phyloP scores from a whole-genome alignment of 2,113 vertebrate genomes.

The Pagrus major region DNA sequence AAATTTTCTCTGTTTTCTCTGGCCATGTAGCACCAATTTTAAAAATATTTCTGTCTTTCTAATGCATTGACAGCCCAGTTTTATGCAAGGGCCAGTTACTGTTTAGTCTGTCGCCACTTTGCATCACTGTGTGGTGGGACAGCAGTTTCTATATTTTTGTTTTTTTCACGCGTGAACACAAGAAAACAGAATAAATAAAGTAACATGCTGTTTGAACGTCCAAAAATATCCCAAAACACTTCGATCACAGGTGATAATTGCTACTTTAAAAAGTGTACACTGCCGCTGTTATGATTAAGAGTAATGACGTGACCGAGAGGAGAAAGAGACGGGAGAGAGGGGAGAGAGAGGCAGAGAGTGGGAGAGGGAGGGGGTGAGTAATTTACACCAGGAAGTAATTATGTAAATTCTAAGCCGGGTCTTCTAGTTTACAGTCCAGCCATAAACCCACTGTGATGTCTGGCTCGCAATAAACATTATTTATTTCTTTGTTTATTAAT shows the following conservation, averaged over 20 bases:
- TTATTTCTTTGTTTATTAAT: conserved; percentile 81
- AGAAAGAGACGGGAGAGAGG: neutral
- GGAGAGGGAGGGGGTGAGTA: conserved; percentile 51
- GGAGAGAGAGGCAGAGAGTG: conserved; percentile 15
- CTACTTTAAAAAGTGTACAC: neutral
- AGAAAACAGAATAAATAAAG: neutral
- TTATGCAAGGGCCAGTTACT: too few relatives aligned
- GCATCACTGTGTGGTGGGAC: too few relatives aligned
- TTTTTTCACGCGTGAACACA: neutral
- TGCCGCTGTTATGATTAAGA: conserved; percentile 2
- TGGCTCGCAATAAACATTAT: conserved; percentile 79
- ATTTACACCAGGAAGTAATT: conserved; percentile 83
- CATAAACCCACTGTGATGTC: conserved; percentile 79
- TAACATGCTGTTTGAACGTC: neutral
- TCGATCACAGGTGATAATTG: neutral
- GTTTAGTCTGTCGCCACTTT: too few relatives aligned
- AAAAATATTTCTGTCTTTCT: too few relatives aligned
- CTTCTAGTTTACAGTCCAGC: conserved; percentile 74
- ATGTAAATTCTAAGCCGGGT: conserved; percentile 76
- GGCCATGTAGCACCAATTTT: too few relatives aligned
- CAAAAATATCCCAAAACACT: neutral
- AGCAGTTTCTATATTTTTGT: neutral
- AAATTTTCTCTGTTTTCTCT: too few relatives aligned
- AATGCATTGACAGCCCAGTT: too few relatives aligned
- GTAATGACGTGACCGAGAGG: conserved; percentile 22